Evolutionary conservation across 2,888 invertebrate genomes (phyloP).

Genomic region (Agonopterix alstromeriana): DNA sequence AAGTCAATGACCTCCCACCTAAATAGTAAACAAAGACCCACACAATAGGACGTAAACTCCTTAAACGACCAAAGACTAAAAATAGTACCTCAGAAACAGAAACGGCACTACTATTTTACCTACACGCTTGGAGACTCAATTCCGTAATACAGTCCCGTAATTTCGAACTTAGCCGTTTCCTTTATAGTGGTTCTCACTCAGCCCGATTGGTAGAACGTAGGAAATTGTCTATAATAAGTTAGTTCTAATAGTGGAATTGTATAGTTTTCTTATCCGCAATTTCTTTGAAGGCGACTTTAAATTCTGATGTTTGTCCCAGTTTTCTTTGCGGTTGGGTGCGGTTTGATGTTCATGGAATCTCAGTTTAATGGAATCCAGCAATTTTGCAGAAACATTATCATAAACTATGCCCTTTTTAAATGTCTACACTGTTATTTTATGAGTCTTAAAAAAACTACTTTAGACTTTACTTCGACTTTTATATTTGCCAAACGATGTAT

Average conservation of each 20-base stretch:
- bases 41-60: constrained; percentile 48
- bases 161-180: constrained; percentile 50
- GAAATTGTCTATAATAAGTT: constrained; percentile 62
- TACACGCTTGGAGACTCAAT: constrained; percentile 20
- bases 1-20: constrained; percentile 27
- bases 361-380: background rate
- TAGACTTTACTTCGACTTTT: too few relatives aligned
- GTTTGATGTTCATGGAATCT: too few relatives aligned
- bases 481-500: too few relatives aligned
- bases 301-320: constrained; percentile 26
- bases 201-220: constrained; percentile 55
- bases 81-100: constrained; percentile 18
- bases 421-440: too few relatives aligned
- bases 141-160: constrained; percentile 26
- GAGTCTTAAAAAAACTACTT: too few relatives aligned
- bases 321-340: background rate
- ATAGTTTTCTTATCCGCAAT: constrained; percentile 43
- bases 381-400: background rate
- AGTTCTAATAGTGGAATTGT: constrained; percentile 48
- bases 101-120: constrained; percentile 30
- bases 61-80: constrained; percentile 41
- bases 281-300: constrained; percentile 40
- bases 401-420: too few relatives aligned
- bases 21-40: constrained; percentile 24
- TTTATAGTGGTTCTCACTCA: constrained; percentile 62